These are phyloP conservation scores for Sinopyrophorus schimmeli DNA, from an alignment of 2,888 invertebrate genomes.

Conservation along the genomic window DNA sequence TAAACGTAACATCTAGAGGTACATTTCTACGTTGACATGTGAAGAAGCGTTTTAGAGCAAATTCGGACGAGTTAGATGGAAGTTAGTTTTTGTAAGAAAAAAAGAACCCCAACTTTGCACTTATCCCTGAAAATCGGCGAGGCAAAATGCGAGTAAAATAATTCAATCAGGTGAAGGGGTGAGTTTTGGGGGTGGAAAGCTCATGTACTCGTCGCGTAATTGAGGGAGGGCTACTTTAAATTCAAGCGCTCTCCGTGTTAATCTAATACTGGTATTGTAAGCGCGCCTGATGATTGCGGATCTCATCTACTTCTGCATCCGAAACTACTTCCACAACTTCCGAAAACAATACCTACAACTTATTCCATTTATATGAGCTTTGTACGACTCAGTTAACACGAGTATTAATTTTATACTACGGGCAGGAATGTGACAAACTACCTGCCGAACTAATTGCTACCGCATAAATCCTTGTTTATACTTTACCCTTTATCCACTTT, in stretches of 20 bases:
- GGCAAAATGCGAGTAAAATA: conserved; percentile 35
- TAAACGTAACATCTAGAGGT: no score
- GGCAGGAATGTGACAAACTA: no score
- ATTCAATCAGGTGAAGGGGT: conserved; percentile 40
- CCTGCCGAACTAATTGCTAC: no score
- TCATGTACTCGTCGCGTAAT: conserved; percentile 37
- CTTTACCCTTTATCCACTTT: no score
- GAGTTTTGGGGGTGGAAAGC: no score
- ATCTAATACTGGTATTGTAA: conserved; percentile 43
- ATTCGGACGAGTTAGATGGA: no score
- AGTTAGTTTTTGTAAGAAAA: conserved; percentile 14
- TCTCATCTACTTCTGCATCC: conserved; percentile 40
- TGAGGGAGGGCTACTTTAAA: conserved; percentile 42
- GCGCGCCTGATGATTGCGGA: conserved; percentile 43
- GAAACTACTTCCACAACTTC: conserved; percentile 41
- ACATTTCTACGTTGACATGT: no score
- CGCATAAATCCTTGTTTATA: no score
- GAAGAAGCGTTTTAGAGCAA: no score
- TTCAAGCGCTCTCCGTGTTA: conserved; percentile 43
- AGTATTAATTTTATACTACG: conserved; percentile 35
- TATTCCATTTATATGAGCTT: conserved; percentile 39
- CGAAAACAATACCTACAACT: conserved; percentile 43
- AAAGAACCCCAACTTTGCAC: conserved; percentile 37
- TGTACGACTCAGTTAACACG: conserved; percentile 32
- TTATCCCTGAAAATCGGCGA: conserved; percentile 36